Evolutionary conservation across 2,888 invertebrate genomes (phyloP).

Genomic region (Ophion obscuratus): DNA sequence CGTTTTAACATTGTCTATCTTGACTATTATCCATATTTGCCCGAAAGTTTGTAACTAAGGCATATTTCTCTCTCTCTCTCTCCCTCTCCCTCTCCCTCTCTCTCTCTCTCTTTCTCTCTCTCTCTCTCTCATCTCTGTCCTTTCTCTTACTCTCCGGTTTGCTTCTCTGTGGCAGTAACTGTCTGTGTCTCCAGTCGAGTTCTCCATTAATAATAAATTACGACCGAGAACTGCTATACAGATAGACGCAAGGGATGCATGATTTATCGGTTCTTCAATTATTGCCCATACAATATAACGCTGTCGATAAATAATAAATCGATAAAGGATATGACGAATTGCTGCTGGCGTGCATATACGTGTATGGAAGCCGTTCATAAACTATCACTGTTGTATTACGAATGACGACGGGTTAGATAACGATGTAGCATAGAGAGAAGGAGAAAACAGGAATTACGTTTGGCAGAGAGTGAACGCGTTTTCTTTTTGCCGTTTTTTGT

Average conservation of each 20-base stretch:
- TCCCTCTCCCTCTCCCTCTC: too few relatives aligned
- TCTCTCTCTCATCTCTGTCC: not conserved
- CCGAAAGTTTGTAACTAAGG: too few relatives aligned
- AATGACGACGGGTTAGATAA: conserved; percentile 43
- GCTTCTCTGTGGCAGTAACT: conserved; percentile 52
- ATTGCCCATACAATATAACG: conserved; percentile 41
- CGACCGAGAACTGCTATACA: conserved; percentile 30
- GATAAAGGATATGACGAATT: conserved; percentile 58
- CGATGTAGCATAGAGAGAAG: conserved; percentile 28
- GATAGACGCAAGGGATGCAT: conserved; percentile 36
- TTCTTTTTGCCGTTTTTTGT: conserved; percentile 8
- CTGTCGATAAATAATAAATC: conserved; percentile 58
- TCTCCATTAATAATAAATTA: conserved; percentile 66
- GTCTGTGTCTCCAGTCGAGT: conserved; percentile 47
- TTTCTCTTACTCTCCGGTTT: conserved; percentile 31
- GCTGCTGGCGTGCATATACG: conserved; percentile 25
- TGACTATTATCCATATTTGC: too few relatives aligned
- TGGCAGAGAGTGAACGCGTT: conserved; percentile 22
- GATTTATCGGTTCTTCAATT: conserved; percentile 61
- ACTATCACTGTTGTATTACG: conserved; percentile 35
- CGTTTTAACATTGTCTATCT: too few relatives aligned
- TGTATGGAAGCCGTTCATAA: not conserved
- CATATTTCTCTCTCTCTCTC: not conserved
- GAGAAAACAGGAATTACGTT: conserved; percentile 29
- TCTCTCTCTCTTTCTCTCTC: too few relatives aligned